A percentile compares a stretch with the other conserved stretches of the same genome.
Evolutionary conservation across 2,888 invertebrate species (phyloP).

Genomic region (Cheilosia vulpina): DNA sequence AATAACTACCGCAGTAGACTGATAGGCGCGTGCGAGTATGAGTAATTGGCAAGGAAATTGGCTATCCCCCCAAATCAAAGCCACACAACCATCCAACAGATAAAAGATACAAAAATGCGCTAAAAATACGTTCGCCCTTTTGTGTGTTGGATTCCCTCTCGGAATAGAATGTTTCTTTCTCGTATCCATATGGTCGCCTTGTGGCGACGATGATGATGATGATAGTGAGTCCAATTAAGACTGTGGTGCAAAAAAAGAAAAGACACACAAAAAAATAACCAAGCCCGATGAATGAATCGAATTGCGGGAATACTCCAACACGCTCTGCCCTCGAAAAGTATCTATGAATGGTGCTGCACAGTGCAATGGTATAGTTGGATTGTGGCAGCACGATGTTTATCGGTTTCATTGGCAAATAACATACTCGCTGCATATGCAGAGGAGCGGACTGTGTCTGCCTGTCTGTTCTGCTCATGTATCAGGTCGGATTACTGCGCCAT

Average conservation of each 20-base stretch:
- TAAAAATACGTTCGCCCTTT: slow-evolving; percentile 73
- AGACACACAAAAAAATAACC: slow-evolving; percentile 9
- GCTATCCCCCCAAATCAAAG: slow-evolving; percentile 52
- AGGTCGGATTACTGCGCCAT: slow-evolving; percentile 59
- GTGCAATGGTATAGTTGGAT: slow-evolving; percentile 50
- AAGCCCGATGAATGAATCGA: slow-evolving; percentile 66
- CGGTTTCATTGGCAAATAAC: slow-evolving; percentile 72
- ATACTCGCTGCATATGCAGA: slow-evolving; percentile 54
- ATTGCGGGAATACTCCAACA: slow-evolving; percentile 58
- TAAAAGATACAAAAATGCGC: slow-evolving; percentile 49
- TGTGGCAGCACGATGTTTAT: slow-evolving; percentile 71
- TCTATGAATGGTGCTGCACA: slow-evolving; percentile 70
- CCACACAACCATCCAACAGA: slow-evolving; percentile 11
- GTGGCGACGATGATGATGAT: slow-evolving; percentile 51
- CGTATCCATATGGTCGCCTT: slow-evolving; percentile 69
- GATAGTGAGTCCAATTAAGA: slow-evolving; percentile 71
- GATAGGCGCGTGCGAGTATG: slow-evolving; percentile 64
- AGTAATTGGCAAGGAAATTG: slow-evolving; percentile 74
- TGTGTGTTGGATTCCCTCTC: slow-evolving; percentile 26
- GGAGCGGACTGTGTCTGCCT: slow-evolving; percentile 25
- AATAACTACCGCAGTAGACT: slow-evolving; percentile 57
- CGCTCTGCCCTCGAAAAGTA: slow-evolving; percentile 54
- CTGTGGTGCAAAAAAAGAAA: slow-evolving; percentile 36
- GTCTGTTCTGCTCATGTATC: slow-evolving; percentile 44
- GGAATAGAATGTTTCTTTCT: slow-evolving; percentile 27